Conservation (phyloP, 2,888 invertebrate genomes). For the Orthosia incerta region DNA sequence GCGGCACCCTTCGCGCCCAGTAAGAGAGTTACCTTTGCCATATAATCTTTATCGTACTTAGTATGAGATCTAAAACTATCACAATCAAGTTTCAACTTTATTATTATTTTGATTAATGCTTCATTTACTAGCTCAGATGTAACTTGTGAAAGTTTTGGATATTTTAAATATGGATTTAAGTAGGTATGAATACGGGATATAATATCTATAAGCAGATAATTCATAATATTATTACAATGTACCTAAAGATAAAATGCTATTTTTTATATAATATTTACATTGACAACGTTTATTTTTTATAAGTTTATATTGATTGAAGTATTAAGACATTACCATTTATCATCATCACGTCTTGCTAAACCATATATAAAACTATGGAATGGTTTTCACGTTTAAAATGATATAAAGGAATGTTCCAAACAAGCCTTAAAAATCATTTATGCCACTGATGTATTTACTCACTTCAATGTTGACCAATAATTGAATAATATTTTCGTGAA, state of each 20-base stretch:
- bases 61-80: conserved; percentile 44
- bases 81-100: conserved; percentile 16
- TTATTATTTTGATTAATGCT: conserved; percentile 13
- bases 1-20: conserved; percentile 85
- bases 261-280: conserved; percentile 41
- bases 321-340: neutral
- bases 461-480: neutral
- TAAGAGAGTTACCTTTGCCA: conserved; percentile 90
- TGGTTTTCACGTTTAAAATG: conserved; percentile 4
- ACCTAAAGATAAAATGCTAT: conserved; percentile 20
- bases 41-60: conserved; percentile 68
- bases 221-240: neutral
- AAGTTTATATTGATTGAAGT: conserved; percentile 17
- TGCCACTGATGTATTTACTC: conserved; percentile 2
- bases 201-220: conserved; percentile 12
- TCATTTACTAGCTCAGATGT: neutral
- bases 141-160: conserved; percentile 51
- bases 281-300: conserved; percentile 34
- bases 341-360: neutral
- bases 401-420: conserved; percentile 6
- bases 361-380: conserved; percentile 20
- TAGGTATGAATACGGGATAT: conserved; percentile 9
- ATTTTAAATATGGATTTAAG: conserved; percentile 19
- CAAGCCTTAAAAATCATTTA: conserved; percentile 4
- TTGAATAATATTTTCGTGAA: conserved; percentile 14